These are phyloP conservation scores for Struthidea cinerea DNA, from an alignment of 2,113 vertebrate genomes.

Conservation along the genomic window DNA sequence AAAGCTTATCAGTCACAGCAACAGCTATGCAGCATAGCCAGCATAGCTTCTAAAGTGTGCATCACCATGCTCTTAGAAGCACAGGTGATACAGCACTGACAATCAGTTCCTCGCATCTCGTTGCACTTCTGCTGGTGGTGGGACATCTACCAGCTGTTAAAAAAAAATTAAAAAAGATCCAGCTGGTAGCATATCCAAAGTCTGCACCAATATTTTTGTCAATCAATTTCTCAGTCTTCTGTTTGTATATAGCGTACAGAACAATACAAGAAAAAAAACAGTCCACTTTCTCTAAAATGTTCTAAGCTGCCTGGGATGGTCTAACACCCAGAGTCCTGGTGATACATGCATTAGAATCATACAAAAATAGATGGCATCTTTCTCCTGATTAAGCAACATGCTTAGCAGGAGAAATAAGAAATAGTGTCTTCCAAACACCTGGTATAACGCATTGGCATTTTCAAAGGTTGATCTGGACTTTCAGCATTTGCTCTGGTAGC, in stretches of 20 bases:
- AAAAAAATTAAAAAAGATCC: not conserved
- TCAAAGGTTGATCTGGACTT: not conserved
- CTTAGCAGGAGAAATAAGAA: not conserved
- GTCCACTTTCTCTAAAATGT: not conserved
- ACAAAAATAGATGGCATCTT: not conserved
- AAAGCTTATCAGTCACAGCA: not conserved
- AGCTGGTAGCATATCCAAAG: not conserved
- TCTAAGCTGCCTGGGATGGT: not conserved
- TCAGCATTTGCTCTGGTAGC: not conserved
- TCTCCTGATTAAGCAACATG: not conserved
- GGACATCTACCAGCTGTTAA: not conserved
- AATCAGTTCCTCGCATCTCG: not conserved
- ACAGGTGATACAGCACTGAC: not conserved
- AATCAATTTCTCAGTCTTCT: not conserved
- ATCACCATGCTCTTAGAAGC: not conserved
- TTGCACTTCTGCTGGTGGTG: not conserved
- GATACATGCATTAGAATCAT: rapidly evolving
- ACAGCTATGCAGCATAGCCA: rapidly evolving
- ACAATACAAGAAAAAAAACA: not conserved
- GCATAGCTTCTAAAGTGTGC: not conserved
- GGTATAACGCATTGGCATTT: not conserved
- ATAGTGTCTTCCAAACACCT: not conserved
- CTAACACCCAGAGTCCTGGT: not conserved
- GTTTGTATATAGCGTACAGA: not conserved
- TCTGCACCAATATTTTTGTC: not conserved